These are phyloP conservation scores for Rutpela maculata DNA, from an alignment of 2,888 invertebrate species.

Conservation along the genomic window DNA sequence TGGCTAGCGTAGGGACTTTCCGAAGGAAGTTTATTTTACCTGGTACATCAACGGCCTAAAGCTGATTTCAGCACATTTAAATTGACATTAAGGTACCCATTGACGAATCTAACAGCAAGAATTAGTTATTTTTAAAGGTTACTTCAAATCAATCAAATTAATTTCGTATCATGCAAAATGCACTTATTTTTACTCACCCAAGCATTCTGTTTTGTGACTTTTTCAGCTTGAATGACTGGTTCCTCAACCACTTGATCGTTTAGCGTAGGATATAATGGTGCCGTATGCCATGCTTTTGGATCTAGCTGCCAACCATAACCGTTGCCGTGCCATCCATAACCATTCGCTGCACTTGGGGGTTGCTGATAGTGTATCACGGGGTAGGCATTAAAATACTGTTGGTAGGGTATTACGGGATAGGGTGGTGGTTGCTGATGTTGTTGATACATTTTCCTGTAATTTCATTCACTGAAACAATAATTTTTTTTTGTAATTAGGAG, in stretches of 20 bases:
- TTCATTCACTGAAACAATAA: not conserved
- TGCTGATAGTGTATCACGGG: conserved; percentile 69
- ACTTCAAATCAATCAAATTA: too few species aligned
- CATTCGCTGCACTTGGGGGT: conserved; percentile 70
- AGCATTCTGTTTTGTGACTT: conserved; percentile 69
- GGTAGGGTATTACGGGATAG: conserved; percentile 60
- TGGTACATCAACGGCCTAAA: too few species aligned
- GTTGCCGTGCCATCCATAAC: conserved; percentile 73
- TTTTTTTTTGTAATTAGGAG: too few species aligned
- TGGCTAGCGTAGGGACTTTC: too few species aligned
- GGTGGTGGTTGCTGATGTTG: conserved; percentile 47
- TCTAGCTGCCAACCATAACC: conserved; percentile 73
- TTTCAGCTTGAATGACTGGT: conserved; percentile 67
- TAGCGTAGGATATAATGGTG: conserved; percentile 62
- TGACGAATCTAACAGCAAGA: not conserved
- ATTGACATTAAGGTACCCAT: too few species aligned
- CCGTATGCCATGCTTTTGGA: conserved; percentile 68
- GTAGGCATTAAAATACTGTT: conserved; percentile 71
- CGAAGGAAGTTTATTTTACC: too few species aligned
- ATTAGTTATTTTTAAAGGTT: not conserved
- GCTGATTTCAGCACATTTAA: too few species aligned
- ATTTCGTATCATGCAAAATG: conserved; percentile 5
- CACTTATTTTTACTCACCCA: conserved; percentile 67
- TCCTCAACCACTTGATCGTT: conserved; percentile 65
- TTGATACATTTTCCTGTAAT: conserved; percentile 50